Conservation (phyloP, 2,113 vertebrate genomes). For the Saccopteryx leptura region DNA sequence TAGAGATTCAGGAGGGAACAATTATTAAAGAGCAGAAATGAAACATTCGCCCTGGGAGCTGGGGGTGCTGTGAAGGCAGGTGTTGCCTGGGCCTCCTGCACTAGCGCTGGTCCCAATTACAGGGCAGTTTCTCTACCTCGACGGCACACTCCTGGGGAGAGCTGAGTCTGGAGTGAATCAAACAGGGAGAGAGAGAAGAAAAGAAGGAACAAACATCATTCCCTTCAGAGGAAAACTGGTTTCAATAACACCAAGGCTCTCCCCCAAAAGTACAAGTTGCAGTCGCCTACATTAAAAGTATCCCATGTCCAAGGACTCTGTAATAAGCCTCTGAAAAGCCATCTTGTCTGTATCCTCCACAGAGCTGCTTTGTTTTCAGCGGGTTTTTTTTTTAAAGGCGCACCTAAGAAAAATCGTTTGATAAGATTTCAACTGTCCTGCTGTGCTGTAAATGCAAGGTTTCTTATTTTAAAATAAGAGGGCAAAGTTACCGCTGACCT, state of each 20-base stretch:
- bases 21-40: neutral
- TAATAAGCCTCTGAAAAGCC: neutral
- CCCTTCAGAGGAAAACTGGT: neutral
- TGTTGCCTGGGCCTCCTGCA: neutral
- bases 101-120: neutral
- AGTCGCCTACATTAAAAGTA: neutral
- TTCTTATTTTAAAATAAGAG: conserved; percentile 23
- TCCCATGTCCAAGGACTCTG: neutral
- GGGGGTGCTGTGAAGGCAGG: neutral
- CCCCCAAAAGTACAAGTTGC: neutral
- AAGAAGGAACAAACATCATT: neutral
- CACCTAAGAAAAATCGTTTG: neutral
- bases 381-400: neutral
- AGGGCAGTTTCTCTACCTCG: neutral
- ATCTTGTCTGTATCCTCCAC: neutral
- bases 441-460: neutral
- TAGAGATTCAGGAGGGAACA: neutral
- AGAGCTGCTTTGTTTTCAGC: neutral
- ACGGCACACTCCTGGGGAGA: neutral
- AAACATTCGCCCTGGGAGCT: neutral
- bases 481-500: neutral
- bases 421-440: neutral
- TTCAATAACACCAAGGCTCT: neutral
- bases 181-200: neutral
- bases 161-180: neutral